Evolutionary conservation across 1,140 invertebrate species (phyloP), one percentile per base, ranked within the genome.

Genomic region (Atta colombica): DNA sequence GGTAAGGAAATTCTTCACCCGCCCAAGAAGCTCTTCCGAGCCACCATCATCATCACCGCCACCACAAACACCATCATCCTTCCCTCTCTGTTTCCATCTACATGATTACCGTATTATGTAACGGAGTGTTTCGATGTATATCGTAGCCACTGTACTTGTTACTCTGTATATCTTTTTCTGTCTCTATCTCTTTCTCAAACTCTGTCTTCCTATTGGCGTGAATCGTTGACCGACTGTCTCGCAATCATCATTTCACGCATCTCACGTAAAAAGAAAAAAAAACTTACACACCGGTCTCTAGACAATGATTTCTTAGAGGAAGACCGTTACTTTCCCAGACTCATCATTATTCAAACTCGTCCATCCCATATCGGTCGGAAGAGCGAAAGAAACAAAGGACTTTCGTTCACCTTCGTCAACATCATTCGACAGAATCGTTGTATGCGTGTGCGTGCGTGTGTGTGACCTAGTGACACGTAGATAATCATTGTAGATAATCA

Each of bases 1-100:
- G 95, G 95, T 95, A 95, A 95, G 95, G 94, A 95, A 94, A 94
- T 95, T 93, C 92, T 92, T 94, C 93, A 93, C 93, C 94, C 87
- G 89, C 89, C 93, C 92, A 92, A 93, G 94, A 94, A 93, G 93
- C 94, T 95, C 94, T 94, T 95, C 93, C 93, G 93, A 95, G 92
- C 93, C 92, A 94, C 92, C 92, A 94, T 91, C 94, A 90, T 91
- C 55, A 72, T 53, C 49, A 74, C 55, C 28, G 65, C 45, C 63
- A 66, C 35, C 31, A 66, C 31, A 31, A 66, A 92, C 91, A 94
- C 49, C 49, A 51, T 14, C 49, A 55, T 16, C 72, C 65, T 66
- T 61, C 65, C 85, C 93, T 93, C 93, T 95, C 91, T 93, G 93
- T 95, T 93, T 94, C 94, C 92, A 91, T 94, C 91, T 91, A 92